Base-by-base conservation (phyloP, 2,113 vertebrate species). In the Ciconia boyciana region DNA sequence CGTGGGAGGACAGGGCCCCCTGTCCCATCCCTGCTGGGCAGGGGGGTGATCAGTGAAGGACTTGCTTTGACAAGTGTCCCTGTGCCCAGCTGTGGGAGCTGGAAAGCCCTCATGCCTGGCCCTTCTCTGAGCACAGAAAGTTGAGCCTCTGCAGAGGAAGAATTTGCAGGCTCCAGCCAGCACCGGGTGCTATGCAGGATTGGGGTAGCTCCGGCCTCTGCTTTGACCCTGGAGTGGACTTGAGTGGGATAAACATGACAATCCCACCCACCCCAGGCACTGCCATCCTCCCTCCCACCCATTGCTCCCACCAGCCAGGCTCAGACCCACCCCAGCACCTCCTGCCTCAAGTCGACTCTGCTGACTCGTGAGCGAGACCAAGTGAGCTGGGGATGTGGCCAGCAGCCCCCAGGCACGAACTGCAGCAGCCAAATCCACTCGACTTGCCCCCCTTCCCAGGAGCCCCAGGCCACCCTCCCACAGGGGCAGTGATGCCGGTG, bases 141-240 rank as follows among this genome's bases (percentile, higher is more conserved):
- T 15, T 22, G 16, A 89, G 17, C 8, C 44, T 58, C 83, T 52
- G 43, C 36, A 7, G 5, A 57, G 13, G 20, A 62, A 6, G 39
- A 18, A 55, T 9, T 28, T n/a, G 44, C 26, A 62, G n/a, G 39
- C 58, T 75, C 17, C 57, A 75, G 55, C 41, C 77, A 80, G 34
- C 46, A 29, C 39, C 7, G 1, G 28, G 3, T 31, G 32, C 43
- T 70, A 7, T 0, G 0, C 4, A 54, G 66, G 36, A 21, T 0
- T 2, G 5, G 31, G 28, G 21, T 4, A 79, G 18, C 55, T 68
- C 15, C 4, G 3, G 51, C 32, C 16, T 78, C 72, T 32, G 51
- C 80, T 83, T 43, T 55, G 39, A 64, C 17, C 18, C 26, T 44
- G 41, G 58, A 72, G 64, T 29, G 8, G 55, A 65, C 43, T 54